Conservation (phyloP, 1,140 invertebrate genomes). For the Brachionus plicatilis region DNA sequence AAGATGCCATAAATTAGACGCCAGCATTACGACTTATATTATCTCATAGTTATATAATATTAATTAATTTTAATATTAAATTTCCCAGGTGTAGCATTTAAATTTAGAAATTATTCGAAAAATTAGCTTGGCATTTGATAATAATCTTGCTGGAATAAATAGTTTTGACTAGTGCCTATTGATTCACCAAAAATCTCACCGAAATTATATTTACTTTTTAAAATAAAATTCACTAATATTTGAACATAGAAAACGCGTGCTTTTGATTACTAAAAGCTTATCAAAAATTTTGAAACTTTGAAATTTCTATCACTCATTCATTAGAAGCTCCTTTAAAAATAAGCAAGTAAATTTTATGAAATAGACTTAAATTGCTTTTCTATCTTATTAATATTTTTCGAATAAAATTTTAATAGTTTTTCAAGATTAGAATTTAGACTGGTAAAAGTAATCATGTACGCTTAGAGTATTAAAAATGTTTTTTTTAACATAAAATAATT, state of each 20-base stretch:
- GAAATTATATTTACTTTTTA: neutral
- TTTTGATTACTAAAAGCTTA: neutral
- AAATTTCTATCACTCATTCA: neutral
- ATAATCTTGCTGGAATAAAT: neutral
- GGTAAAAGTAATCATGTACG: too few species aligned
- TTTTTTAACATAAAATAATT: too few species aligned
- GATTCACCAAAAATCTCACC: neutral
- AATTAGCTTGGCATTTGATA: neutral
- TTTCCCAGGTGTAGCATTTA: neutral
- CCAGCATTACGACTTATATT: neutral
- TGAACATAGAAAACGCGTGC: neutral
- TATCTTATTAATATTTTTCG: neutral
- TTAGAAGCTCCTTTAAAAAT: neutral
- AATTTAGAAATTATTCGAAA: neutral
- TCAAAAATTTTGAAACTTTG: neutral
- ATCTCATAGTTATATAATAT: neutral
- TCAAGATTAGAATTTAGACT: too few species aligned
- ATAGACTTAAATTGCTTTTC: neutral
- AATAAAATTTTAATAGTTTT: neutral
- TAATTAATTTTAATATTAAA: neutral
- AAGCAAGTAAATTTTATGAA: neutral
- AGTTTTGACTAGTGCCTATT: neutral
- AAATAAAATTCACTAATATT: neutral
- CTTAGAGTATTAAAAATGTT: too few species aligned
- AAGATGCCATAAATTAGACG: neutral